These are phyloP conservation scores for Proisotoma minuta DNA, from an alignment of 2,888 invertebrate species.

Conservation along the genomic window DNA sequence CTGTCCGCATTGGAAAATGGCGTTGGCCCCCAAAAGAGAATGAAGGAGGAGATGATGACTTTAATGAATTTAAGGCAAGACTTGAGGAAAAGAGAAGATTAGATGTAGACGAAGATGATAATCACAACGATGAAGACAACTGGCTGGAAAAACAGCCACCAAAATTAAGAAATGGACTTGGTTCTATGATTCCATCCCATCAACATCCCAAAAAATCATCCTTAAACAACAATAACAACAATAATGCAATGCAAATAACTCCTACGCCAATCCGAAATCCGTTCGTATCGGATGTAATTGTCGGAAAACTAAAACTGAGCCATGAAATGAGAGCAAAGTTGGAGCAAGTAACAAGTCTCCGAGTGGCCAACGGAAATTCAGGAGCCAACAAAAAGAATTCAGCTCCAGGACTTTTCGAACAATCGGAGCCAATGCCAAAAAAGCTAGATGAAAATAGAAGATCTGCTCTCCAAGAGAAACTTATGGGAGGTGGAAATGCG, in stretches of 20 bases:
- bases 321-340: conserved; percentile 86
- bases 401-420: background rate
- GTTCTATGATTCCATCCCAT: too few species aligned
- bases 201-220: background rate
- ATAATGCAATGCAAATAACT: background rate
- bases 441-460: conserved; percentile 82
- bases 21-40: conserved; percentile 81
- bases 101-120: conserved; percentile 34
- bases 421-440: conserved; percentile 52
- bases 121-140: conserved; percentile 3
- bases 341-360: conserved; percentile 70
- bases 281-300: conserved; percentile 49
- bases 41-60: conserved; percentile 18
- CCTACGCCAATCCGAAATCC: background rate
- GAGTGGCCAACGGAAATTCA: conserved; percentile 15
- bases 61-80: conserved; percentile 11
- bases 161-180: background rate
- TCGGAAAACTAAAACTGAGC: conserved; percentile 83
- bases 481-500: conserved; percentile 50
- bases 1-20: conserved; percentile 92
- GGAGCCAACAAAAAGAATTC: conserved; percentile 10
- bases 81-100: conserved; percentile 33
- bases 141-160: background rate
- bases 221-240: background rate
- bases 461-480: conserved; percentile 76